Percentiles rank a stretch among this genome's conserved stretches.
These are phyloP conservation scores for Eucriotettix oculatus DNA, from an alignment of 2,888 invertebrate genomes.

Conservation along the genomic window DNA sequence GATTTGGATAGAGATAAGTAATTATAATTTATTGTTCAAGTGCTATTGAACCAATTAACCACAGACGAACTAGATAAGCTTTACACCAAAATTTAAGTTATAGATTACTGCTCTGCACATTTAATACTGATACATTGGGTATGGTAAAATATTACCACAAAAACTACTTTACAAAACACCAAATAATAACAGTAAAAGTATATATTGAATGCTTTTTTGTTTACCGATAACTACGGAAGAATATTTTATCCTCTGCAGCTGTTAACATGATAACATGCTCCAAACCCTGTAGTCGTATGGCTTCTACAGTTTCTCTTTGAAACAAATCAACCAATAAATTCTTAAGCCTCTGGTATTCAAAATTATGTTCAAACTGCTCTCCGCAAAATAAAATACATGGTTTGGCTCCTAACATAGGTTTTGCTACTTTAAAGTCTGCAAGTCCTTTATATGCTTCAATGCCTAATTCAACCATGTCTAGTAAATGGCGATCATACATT, in stretches of 20 bases:
- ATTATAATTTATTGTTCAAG: too few species aligned
- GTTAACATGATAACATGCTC: conserved; percentile 89
- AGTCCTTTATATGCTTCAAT: conserved; percentile 68
- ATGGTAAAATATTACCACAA: too few species aligned
- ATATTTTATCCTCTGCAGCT: conserved; percentile 60
- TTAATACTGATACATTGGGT: too few species aligned
- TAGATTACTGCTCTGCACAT: too few species aligned
- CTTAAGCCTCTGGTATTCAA: conserved; percentile 67
- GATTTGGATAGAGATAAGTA: too few species aligned
- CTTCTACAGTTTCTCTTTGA: conserved; percentile 62
- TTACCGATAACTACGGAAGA: conserved; percentile 52
- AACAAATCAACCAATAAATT: conserved; percentile 87
- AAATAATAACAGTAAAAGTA: not conserved
- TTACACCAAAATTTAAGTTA: too few species aligned
- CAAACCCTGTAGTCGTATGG: conserved; percentile 77
- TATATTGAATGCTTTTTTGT: not conserved
- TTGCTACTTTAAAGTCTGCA: conserved; percentile 60
- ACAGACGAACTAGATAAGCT: too few species aligned
- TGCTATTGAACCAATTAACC: too few species aligned
- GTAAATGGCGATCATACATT: conserved; percentile 70
- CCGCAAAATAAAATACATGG: conserved; percentile 87
- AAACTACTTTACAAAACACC: not conserved
- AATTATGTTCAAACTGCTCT: conserved; percentile 68
- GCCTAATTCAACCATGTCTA: conserved; percentile 95
- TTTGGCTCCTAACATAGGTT: conserved; percentile 66